These are phyloP conservation scores for Aphidius colemani DNA, from an alignment of 2,888 invertebrate species.

Conservation along the genomic window DNA sequence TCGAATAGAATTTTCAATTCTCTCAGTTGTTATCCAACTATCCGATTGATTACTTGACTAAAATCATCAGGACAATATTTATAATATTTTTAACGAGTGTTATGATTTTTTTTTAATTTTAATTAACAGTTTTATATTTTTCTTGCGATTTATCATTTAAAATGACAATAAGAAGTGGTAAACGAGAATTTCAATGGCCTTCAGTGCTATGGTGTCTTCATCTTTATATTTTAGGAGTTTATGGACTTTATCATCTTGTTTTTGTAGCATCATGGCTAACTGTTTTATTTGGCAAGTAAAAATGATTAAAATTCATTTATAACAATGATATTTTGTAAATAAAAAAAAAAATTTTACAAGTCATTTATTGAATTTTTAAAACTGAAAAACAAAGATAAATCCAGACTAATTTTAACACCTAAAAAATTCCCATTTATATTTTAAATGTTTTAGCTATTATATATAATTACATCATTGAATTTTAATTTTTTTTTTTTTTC, in stretches of 20 bases:
- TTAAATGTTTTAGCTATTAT: not conserved
- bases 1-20: conserved; percentile 23
- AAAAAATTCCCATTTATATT: not conserved
- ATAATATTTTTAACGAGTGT: not conserved
- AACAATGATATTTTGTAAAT: no score
- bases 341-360: no score
- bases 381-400: no score
- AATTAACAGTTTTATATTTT: not conserved
- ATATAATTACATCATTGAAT: not conserved
- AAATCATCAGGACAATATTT: conserved; percentile 19
- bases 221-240: conserved; percentile 71
- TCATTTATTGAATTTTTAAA: no score
- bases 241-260: conserved; percentile 68
- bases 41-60: conserved; percentile 24
- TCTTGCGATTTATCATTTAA: not conserved
- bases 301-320: no score
- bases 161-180: conserved; percentile 34
- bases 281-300: conserved; percentile 67
- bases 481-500: conserved; percentile 40
- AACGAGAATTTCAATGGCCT: conserved; percentile 74
- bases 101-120: conserved; percentile 8
- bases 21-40: conserved; percentile 30
- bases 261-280: conserved; percentile 69
- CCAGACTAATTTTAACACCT: no score
- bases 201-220: conserved; percentile 76